phyloP scores from a whole-genome alignment of 2,888 invertebrate species.

The Norana najaformis region DNA sequence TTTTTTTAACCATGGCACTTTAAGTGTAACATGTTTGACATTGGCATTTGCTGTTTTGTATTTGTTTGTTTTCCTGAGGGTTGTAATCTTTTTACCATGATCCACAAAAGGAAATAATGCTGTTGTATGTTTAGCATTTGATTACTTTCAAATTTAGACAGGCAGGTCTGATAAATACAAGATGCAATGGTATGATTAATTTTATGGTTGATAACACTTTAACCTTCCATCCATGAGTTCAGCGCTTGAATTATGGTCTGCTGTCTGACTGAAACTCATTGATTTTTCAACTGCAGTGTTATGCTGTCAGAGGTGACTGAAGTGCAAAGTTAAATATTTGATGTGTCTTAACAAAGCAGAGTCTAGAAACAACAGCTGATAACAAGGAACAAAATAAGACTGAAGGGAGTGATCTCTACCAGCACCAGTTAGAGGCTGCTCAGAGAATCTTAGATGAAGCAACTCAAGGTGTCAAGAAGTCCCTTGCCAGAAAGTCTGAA shows the following conservation, averaged over 20 bases:
- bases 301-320: too few relatives aligned
- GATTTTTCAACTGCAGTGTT: too few relatives aligned
- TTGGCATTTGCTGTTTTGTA: neutral
- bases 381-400: neutral
- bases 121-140: too few relatives aligned
- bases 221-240: too few relatives aligned
- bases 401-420: neutral
- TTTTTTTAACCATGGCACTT: neutral
- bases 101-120: neutral
- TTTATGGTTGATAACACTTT: too few relatives aligned
- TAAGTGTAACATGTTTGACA: neutral
- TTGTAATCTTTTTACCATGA: neutral
- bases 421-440: slow-evolving; percentile 49
- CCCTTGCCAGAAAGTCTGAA: neutral
- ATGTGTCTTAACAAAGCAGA: neutral
- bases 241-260: too few relatives aligned
- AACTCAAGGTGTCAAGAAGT: slow-evolving; percentile 33
- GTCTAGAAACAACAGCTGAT: neutral
- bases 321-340: neutral
- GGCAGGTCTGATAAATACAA: too few relatives aligned
- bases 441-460: slow-evolving; percentile 51
- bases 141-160: too few relatives aligned
- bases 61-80: neutral
- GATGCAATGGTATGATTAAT: too few relatives aligned
- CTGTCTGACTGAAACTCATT: too few relatives aligned